These are phyloP conservation scores for Trisateles emortualis DNA, from an alignment of 2,888 invertebrate species.

Conservation along the genomic window DNA sequence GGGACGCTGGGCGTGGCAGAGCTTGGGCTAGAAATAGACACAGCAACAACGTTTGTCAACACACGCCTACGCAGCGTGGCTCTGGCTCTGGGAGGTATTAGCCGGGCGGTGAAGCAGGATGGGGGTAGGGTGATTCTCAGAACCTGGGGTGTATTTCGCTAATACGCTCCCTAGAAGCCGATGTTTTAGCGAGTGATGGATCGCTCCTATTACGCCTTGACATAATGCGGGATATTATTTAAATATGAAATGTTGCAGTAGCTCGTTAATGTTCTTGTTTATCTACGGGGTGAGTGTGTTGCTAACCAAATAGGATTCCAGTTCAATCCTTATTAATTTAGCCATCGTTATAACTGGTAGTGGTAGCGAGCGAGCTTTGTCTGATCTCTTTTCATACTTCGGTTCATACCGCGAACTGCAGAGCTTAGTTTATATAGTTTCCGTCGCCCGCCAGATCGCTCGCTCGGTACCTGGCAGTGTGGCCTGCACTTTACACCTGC, in stretches of 20 bases:
- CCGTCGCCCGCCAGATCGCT: no score
- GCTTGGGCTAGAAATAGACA: constrained; percentile 75
- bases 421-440: no score
- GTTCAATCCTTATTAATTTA: neutral
- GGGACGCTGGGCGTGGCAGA: constrained; percentile 59
- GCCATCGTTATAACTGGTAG: no score
- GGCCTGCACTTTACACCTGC: no score
- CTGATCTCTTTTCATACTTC: no score
- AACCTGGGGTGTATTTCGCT: constrained; percentile 44
- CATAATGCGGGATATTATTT: constrained; percentile 31
- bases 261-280: neutral
- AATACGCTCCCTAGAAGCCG: constrained; percentile 49
- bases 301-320: neutral
- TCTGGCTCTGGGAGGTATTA: constrained; percentile 44
- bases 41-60: constrained; percentile 82
- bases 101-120: constrained; percentile 29
- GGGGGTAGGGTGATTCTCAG: constrained; percentile 26
- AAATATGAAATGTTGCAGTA: constrained; percentile 14
- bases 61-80: constrained; percentile 78
- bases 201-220: constrained; percentile 31
- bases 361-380: no score
- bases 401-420: no score
- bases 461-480: no score
- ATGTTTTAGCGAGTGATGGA: constrained; percentile 47
- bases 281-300: neutral